Evolutionary conservation across 2,113 vertebrate genomes (phyloP), one percentile per base, ranked within the genome.

Genomic region (Calidris pygmaea): DNA sequence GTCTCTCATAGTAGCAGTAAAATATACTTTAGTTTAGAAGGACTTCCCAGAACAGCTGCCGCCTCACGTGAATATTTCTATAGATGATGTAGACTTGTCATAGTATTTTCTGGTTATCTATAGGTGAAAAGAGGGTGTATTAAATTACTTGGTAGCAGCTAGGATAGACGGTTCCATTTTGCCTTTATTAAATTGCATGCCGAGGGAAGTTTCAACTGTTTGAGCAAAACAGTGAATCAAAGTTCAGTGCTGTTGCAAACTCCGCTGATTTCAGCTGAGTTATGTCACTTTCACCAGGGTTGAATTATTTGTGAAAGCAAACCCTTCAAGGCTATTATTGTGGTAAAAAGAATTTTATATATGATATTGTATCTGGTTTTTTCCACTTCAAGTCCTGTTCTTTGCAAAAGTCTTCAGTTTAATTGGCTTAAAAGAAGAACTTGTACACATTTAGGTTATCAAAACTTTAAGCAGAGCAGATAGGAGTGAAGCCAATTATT

Each of bases 401-500:
- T 76, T 87, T 83, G 52, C 45, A 87, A 59, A 95, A 71, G 45
- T 73, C 45, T 76, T 75, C 21, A n/a, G 80, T 79, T 89, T 94
- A 96, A 92, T 77, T 90, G 86, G 70, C 45, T 94, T 87, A 89
- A 89, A 75, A 87, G 56, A 94, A 81, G 70, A 93, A 89, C 82
- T 96, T 95, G 62, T 70, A 65, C 71, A 50, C 70, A 62, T 95
- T 91, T 50, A 95, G 96, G n/a, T 86, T 95, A 95, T 92, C 89
- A 93, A 96, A 96, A 93, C 74, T 87, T 90, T 62, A 93, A 70
- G 73, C 45, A 66, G 58, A 79, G 65, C n/a, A 94, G 96, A 97
- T 96, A 95, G 90, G 94, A 95, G 34, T 80, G 41, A 95, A 89
- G 58, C 84, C 70, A 96, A 48, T 92, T 96, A 94, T 92, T 95